Conservation (phyloP, 2,888 invertebrate genomes). For the Agrypnus murinus region DNA sequence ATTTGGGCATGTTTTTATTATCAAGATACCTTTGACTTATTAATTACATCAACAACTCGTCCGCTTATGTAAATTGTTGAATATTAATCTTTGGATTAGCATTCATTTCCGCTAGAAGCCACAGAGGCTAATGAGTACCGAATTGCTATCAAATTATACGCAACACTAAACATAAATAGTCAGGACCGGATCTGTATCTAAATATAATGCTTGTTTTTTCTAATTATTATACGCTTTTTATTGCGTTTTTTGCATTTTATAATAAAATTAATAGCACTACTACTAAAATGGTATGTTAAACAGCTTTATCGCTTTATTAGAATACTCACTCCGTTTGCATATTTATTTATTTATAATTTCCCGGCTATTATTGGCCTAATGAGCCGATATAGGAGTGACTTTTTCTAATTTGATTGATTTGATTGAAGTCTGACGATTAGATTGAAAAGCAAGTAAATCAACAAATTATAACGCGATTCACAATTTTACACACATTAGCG, state of each 20-base stretch:
- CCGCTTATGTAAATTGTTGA: slow-evolving; percentile 56
- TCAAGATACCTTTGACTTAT: slow-evolving; percentile 54
- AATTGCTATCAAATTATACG: slow-evolving; percentile 58
- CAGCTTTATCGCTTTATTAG: slow-evolving; percentile 3
- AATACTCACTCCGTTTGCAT: too few species aligned
- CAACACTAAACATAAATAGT: slow-evolving; percentile 46
- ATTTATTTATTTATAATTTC: too few species aligned
- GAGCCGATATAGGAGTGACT: too few species aligned
- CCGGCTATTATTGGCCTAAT: too few species aligned
- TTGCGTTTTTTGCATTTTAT: neutral
- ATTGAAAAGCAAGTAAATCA: too few species aligned
- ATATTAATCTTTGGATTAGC: slow-evolving; percentile 56
- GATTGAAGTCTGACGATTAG: too few species aligned
- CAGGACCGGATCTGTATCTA: slow-evolving; percentile 48
- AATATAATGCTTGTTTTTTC: slow-evolving; percentile 21
- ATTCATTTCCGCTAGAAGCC: slow-evolving; percentile 55
- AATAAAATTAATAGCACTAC: too few species aligned
- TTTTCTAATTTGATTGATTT: too few species aligned
- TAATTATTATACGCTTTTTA: neutral
- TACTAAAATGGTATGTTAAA: too few species aligned
- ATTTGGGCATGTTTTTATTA: slow-evolving; percentile 51
- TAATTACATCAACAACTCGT: slow-evolving; percentile 57
- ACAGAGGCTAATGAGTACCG: slow-evolving; percentile 56
- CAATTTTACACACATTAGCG: too few species aligned
- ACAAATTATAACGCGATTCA: too few species aligned